These are phyloP conservation scores for Lycodopsis pacificus DNA, from an alignment of 2,797 vertebrate genomes.

Conservation along the genomic window DNA sequence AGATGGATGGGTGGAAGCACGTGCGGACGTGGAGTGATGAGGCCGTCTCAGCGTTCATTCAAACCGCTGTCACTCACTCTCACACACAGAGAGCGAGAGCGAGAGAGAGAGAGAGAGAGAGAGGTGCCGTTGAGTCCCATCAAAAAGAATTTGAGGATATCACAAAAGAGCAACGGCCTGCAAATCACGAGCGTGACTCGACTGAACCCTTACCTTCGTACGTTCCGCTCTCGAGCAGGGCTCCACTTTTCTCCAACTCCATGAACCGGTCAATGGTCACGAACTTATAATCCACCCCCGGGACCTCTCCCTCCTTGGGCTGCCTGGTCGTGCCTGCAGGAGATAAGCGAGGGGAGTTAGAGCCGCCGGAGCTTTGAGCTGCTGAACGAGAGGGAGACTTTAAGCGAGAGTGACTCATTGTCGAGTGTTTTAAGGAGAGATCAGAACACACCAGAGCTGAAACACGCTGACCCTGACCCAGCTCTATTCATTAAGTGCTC, in stretches of 20 bases:
- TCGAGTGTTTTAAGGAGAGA: constrained; percentile 33
- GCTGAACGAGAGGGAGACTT: constrained; percentile 29
- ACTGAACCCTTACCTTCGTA: constrained; percentile 93
- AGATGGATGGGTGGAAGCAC: constrained; percentile 45
- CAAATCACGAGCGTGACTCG: constrained; percentile 38
- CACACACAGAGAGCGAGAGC: neutral
- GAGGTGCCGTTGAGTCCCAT: neutral
- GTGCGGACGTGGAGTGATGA: constrained; percentile 33
- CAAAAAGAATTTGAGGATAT: constrained; percentile 2
- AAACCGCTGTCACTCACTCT: constrained; percentile 44
- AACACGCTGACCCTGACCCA: constrained; percentile 39
- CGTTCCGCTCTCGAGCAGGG: constrained; percentile 97
- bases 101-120: too few relatives aligned
- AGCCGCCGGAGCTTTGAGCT: constrained; percentile 21
- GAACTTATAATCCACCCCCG: constrained; percentile 99
- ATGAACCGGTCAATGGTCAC: constrained; percentile 97
- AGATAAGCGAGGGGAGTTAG: constrained; percentile 57
- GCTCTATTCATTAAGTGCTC: constrained; percentile 32
- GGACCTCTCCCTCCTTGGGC: constrained; percentile 99
- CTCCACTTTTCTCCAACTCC: constrained; percentile 98
- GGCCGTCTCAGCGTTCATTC: constrained; percentile 41
- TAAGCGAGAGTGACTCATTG: constrained; percentile 18
- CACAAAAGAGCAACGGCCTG: constrained; percentile 32
- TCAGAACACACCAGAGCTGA: constrained; percentile 28
- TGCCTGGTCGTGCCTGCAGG: constrained; percentile 95